Evolutionary conservation across 2,113 vertebrate species (phyloP).

Genomic region (Rhodinocichla rosea): DNA sequence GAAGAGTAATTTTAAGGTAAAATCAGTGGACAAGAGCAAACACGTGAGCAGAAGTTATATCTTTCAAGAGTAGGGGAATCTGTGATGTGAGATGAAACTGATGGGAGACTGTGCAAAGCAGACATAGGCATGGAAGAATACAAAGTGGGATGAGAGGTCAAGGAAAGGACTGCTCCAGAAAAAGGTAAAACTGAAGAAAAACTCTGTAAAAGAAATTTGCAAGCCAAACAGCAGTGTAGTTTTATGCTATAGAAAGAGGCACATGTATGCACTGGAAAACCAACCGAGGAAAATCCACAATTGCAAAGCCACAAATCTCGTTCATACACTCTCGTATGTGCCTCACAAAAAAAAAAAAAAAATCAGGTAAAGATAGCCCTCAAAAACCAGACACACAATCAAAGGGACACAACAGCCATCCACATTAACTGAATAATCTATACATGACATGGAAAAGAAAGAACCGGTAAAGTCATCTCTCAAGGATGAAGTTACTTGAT

Average conservation of each 20-base stretch:
- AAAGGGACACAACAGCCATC: not conserved
- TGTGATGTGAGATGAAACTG: not conserved
- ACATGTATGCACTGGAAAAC: not conserved
- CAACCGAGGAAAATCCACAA: not conserved
- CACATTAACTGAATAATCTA: not conserved
- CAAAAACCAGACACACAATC: not conserved
- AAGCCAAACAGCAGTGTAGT: not conserved
- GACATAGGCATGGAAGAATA: not conserved
- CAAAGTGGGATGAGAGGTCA: not conserved
- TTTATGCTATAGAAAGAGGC: not conserved
- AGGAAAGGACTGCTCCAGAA: not conserved
- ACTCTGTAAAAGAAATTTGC: not conserved
- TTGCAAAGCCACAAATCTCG: not conserved
- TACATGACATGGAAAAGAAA: not conserved
- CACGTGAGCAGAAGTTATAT: not conserved
- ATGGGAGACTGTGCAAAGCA: not conserved
- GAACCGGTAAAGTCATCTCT: not conserved
- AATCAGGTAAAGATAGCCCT: not conserved
- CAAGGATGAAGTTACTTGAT: not conserved
- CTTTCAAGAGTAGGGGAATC: not conserved
- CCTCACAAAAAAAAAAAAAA: not conserved
- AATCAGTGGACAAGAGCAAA: not conserved
- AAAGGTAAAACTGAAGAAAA: not conserved
- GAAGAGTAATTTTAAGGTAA: not conserved
- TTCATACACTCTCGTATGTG: not conserved